Base-by-base conservation (phyloP, 2,113 vertebrate species). In the Microcebus tavaratra region DNA sequence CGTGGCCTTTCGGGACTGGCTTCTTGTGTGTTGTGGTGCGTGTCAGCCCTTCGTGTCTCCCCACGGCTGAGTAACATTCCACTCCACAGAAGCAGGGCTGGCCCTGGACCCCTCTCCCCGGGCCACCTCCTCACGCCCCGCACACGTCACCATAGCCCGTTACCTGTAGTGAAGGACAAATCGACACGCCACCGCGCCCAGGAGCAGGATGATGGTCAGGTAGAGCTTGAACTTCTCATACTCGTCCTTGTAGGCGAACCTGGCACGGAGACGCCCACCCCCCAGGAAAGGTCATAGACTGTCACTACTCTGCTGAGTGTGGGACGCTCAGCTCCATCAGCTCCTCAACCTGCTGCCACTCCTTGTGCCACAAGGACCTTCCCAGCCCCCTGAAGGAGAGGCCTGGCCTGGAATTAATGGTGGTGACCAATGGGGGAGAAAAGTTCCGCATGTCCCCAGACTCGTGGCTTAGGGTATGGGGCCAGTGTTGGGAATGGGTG, bases 141-240 rank as follows among this genome's bases (percentile, higher is more conserved):
- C 63, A 21, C 42, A 11, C 12, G 14, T 17, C 2, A 0, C 29
- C 89, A 36, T 0, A 0, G 8, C 53, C 55, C 36, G 96, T 99
- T 97, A 99, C 99, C 99, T 99, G 98, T 99, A 99, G 97, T 99
- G 99, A 48, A 99, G 99, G 95, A 99, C 97, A 96, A 99, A 99
- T 59, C 99, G 99, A 98, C 99, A 99, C 5, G 99, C 98, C 9
- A 99, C 98, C 0, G 99, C 99, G 79, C 99, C 99, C 0, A 99
- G 99, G 97, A 99, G 98, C 96, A 99, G 98, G 98, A 99, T 99
- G 97, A 99, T 99, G 0, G 99, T 99, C 99, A 99, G 99, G 97
- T 99, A 99, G 94, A 99, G 99, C 97, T 99, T 99, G 98, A 99
- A 99, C 98, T 99, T 99, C 98, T 99, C 99, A 86, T 99, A 99